Conservation (phyloP, 2,888 invertebrate genomes). For the Acronicta psi region DNA sequence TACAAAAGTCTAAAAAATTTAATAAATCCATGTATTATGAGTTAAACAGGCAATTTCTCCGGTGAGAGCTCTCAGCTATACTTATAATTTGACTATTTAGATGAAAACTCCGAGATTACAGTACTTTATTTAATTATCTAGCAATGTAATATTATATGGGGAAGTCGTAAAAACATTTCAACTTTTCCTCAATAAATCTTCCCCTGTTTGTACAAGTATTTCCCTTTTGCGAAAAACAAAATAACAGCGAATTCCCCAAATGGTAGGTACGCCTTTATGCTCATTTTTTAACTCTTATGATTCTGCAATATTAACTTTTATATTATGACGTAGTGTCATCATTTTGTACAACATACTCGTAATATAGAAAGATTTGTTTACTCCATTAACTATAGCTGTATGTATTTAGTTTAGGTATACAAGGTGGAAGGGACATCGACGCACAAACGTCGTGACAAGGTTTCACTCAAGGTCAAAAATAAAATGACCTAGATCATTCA, state of each 20-base stretch:
- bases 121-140: slow-evolving; percentile 51
- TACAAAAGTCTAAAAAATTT: background rate
- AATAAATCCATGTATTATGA: slow-evolving; percentile 13
- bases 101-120: slow-evolving; percentile 30
- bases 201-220: slow-evolving; percentile 28
- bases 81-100: slow-evolving; percentile 38
- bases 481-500: no score
- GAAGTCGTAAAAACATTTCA: slow-evolving; percentile 39
- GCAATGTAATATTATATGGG: slow-evolving; percentile 32
- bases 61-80: slow-evolving; percentile 12
- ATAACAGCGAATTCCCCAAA: slow-evolving; percentile 29
- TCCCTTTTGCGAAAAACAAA: slow-evolving; percentile 34
- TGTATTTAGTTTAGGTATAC: no score
- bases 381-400: no score
- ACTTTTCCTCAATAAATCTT: slow-evolving; percentile 54
- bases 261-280: slow-evolving; percentile 19
- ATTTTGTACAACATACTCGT: no score
- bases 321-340: slow-evolving; percentile 7
- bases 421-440: no score
- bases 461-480: no score
- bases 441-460: no score
- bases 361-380: no score
- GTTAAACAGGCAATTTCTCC: slow-evolving; percentile 1
- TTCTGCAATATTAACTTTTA: slow-evolving; percentile 30
- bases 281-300: slow-evolving; percentile 26